A percentile compares a stretch with the other conserved stretches of the same genome.
phyloP scores from a whole-genome alignment of 2,888 invertebrate species.

The Geophilus truncorum region DNA sequence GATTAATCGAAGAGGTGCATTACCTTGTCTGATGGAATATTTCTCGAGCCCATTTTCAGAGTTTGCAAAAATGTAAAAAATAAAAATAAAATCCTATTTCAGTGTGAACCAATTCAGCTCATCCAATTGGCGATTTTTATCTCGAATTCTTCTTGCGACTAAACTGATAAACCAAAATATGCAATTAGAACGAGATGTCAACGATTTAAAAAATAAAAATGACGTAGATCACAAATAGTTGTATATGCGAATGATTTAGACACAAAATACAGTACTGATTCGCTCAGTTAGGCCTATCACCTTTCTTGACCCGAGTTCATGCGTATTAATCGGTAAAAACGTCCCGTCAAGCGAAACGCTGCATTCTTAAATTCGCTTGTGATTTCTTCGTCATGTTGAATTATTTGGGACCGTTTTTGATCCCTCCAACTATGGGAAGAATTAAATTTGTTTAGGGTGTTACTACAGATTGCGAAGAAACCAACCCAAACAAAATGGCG shows the following conservation, averaged over 20 bases:
- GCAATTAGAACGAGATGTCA: not conserved
- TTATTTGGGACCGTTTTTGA: not conserved
- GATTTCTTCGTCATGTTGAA: not conserved
- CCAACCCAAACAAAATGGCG: conserved; percentile 20
- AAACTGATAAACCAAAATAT: not conserved
- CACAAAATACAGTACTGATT: not conserved
- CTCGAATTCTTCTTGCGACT: not conserved
- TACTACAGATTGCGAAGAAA: conserved; percentile 1
- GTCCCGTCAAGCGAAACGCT: not conserved
- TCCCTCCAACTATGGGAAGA: not conserved
- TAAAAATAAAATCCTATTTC: not conserved
- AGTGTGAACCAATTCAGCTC: conserved; percentile 6
- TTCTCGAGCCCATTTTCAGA: conserved; percentile 52
- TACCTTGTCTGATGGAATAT: conserved; percentile 79
- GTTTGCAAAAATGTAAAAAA: not conserved
- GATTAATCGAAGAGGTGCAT: conserved; percentile 38
- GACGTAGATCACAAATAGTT: not conserved
- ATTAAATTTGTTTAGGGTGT: not conserved
- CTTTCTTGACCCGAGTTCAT: conserved; percentile 12
- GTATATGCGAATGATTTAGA: not conserved
- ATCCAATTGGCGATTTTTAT: not conserved
- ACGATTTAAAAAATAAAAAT: not conserved
- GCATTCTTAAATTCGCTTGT: not conserved
- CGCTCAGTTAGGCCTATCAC: not conserved
- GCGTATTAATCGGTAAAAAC: conserved; percentile 1